A percentile compares a stretch with the other conserved stretches of the same genome.
phyloP scores from a whole-genome alignment of 2,797 vertebrate species.

The Carduelis carduelis region DNA sequence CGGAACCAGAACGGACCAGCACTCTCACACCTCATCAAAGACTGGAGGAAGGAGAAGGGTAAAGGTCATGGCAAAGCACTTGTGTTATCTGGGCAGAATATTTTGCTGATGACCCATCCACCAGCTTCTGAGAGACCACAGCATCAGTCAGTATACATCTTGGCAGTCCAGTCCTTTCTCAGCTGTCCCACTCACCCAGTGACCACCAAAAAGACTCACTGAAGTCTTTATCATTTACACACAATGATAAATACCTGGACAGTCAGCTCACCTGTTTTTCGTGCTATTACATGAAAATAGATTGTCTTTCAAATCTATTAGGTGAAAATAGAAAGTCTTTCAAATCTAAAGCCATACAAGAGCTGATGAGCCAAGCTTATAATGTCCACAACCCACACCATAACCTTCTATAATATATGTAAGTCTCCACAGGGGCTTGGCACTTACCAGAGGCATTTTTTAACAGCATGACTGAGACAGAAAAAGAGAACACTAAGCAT shows the following conservation, averaged over 20 bases:
- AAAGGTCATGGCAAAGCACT: background rate
- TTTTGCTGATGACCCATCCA: background rate
- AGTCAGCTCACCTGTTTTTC: background rate
- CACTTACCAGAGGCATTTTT: background rate
- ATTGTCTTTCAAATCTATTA: background rate
- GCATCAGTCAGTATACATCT: background rate
- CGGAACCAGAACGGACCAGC: background rate
- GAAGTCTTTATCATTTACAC: background rate
- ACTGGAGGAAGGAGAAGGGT: background rate
- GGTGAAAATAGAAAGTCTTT: background rate
- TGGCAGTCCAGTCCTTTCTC: background rate
- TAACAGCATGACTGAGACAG: background rate
- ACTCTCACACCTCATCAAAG: fast-evolving
- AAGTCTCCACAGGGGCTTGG: background rate
- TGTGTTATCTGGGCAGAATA: background rate
- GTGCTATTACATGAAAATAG: background rate
- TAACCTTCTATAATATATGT: background rate
- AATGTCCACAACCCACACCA: background rate
- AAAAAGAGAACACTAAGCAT: background rate
- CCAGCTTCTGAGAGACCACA: background rate
- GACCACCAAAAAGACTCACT: background rate
- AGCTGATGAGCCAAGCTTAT: background rate
- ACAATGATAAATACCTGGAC: background rate
- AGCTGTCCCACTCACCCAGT: background rate
- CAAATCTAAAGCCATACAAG: background rate